Evolutionary conservation across 2,888 invertebrate genomes (phyloP).

Genomic region (Acanthosepion lycidas): DNA sequence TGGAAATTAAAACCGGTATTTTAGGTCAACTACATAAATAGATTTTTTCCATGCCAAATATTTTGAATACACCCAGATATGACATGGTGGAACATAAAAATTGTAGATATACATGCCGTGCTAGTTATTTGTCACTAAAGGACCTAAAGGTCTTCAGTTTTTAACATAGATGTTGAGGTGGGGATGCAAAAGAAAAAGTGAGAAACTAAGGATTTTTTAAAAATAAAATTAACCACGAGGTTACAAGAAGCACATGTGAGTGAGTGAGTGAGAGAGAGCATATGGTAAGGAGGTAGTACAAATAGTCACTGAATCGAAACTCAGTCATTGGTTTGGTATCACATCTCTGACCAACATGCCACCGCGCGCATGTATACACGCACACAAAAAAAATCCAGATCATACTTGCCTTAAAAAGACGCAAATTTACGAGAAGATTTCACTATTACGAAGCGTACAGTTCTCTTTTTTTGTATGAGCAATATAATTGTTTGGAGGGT

Average conservation of each 20-base stretch:
- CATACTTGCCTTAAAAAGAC: constrained; percentile 6
- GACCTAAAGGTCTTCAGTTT: no score
- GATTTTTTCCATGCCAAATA: neutral
- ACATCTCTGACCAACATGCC: neutral
- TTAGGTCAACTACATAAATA: neutral
- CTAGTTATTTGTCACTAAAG: no score
- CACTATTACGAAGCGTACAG: neutral
- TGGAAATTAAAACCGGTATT: neutral
- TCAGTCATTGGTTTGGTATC: neutral
- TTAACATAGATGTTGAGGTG: no score
- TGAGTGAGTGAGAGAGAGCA: neutral
- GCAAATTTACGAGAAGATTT: neutral
- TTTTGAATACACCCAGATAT: neutral
- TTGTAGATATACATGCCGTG: no score
- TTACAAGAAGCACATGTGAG: neutral
- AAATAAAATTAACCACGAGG: neutral
- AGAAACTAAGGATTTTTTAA: neutral
- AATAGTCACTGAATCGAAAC: neutral
- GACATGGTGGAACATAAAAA: neutral
- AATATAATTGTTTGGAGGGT: neutral
- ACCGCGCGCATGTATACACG: no score
- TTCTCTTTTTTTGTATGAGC: neutral
- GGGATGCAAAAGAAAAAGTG: no score
- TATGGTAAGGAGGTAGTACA: neutral
- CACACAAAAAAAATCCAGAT: neutral